Evolutionary conservation across 2,797 vertebrate species (phyloP).

Genomic region (Phrynocephalus forsythii): DNA sequence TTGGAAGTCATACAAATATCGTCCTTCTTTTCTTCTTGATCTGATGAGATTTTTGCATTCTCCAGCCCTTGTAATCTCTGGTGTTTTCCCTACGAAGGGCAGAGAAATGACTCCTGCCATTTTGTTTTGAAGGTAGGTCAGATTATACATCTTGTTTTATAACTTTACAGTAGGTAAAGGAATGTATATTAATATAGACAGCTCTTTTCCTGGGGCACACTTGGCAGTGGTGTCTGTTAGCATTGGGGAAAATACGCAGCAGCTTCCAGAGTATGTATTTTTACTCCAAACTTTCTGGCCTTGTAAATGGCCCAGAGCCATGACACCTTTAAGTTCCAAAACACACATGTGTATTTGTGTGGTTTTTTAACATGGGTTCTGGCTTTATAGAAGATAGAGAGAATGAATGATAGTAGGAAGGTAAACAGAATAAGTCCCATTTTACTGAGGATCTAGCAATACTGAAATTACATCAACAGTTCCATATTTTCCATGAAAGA

Average conservation of each 20-base stretch:
- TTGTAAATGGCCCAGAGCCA: conserved; percentile 1
- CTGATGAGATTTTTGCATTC: neutral
- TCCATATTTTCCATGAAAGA: conserved; percentile 3
- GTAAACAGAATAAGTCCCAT: neutral
- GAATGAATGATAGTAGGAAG: neutral
- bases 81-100: neutral
- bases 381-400: neutral
- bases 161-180: conserved; percentile 68
- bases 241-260: conserved; percentile 67
- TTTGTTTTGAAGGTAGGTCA: conserved; percentile 67
- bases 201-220: conserved; percentile 67
- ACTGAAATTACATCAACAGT: neutral
- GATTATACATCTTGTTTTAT: conserved; percentile 69
- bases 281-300: conserved; percentile 44
- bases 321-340: conserved; percentile 7
- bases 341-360: neutral
- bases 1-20: neutral
- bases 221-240: conserved; percentile 69
- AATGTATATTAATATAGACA: conserved; percentile 67
- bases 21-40: no score
- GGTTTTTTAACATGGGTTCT: neutral
- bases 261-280: conserved; percentile 70
- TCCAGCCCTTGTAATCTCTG: neutral
- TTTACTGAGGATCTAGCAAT: neutral
- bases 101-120: conserved; percentile 48